Percentiles rank a stretch among this genome's conserved stretches.
phyloP scores from a whole-genome alignment of 1,140 invertebrate species.

The Limonius californicus region DNA sequence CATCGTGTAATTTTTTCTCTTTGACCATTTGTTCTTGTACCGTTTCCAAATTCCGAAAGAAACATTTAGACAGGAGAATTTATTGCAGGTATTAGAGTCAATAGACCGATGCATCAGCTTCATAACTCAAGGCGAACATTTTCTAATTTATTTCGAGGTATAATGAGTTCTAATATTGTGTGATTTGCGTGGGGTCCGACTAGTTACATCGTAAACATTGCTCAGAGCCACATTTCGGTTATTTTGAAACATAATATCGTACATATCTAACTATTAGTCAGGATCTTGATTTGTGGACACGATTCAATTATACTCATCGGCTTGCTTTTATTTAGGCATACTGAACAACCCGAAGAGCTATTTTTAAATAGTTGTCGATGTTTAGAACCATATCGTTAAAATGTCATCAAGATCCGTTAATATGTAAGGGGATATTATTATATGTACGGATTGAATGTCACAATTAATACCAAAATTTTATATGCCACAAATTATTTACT shows the following conservation, averaged over 20 bases:
- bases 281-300: neutral
- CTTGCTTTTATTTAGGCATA: neutral
- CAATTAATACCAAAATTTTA: too few relatives aligned
- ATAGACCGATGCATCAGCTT: conserved; percentile 26
- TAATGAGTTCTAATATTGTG: conserved; percentile 34
- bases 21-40: too few relatives aligned
- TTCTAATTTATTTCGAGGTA: conserved; percentile 32
- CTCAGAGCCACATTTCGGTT: conserved; percentile 23
- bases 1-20: too few relatives aligned
- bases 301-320: neutral
- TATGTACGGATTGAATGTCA: too few relatives aligned
- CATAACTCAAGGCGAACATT: conserved; percentile 31
- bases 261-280: conserved; percentile 6
- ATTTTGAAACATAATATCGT: conserved; percentile 23
- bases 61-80: neutral
- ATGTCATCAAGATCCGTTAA: neutral
- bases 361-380: neutral
- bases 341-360: neutral
- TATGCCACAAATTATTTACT: too few relatives aligned
- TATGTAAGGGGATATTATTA: too few relatives aligned
- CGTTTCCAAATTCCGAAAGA: too few relatives aligned
- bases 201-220: conserved; percentile 26
- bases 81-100: neutral
- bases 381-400: neutral
- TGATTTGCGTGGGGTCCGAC: conserved; percentile 32